phyloP scores from a whole-genome alignment of 1,140 invertebrate species.

The Drosophila sproati region DNA sequence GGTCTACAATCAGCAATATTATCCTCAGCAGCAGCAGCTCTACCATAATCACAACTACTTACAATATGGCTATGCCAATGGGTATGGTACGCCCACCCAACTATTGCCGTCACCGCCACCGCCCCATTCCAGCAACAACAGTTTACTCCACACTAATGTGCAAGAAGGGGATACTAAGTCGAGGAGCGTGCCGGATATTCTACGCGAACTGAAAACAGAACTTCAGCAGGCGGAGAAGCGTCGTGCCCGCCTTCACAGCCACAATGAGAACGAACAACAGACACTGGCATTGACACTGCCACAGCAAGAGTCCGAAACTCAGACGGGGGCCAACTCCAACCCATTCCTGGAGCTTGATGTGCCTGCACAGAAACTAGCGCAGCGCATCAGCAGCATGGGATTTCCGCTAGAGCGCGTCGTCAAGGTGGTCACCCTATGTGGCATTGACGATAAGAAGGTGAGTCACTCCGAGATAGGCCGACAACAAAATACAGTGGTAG shows the following conservation, averaged over 20 bases:
- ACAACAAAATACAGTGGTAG: too few species aligned
- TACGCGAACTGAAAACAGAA: slow-evolving; percentile 89
- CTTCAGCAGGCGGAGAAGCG: slow-evolving; percentile 82
- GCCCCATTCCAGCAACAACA: slow-evolving; percentile 8
- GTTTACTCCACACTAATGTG: slow-evolving; percentile 12
- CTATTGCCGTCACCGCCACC: slow-evolving; percentile 66
- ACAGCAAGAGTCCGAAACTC: slow-evolving; percentile 24
- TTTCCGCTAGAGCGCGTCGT: slow-evolving; percentile 92
- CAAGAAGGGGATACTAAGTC: slow-evolving; percentile 84
- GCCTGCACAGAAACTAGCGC: slow-evolving; percentile 88
- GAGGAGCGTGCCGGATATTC: slow-evolving; percentile 89
- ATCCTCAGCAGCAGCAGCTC: slow-evolving; percentile 83
- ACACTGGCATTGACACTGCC: slow-evolving; percentile 21
- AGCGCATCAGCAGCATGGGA: slow-evolving; percentile 92
- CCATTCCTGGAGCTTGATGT: slow-evolving; percentile 85
- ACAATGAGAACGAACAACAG: slow-evolving; percentile 63
- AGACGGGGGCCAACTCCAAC: slow-evolving; percentile 16
- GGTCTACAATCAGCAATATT: slow-evolving; percentile 56
- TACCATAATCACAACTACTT: slow-evolving; percentile 70
- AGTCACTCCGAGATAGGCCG: slow-evolving; percentile 39
- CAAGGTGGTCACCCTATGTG: slow-evolving; percentile 89
- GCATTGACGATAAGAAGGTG: slow-evolving; percentile 94
- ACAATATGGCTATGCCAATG: slow-evolving; percentile 54
- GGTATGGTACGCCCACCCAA: slow-evolving; percentile 65
- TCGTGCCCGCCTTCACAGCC: slow-evolving; percentile 84